These are phyloP conservation scores for Ochropleura plecta DNA, from an alignment of 2,888 invertebrate species.

Conservation along the genomic window DNA sequence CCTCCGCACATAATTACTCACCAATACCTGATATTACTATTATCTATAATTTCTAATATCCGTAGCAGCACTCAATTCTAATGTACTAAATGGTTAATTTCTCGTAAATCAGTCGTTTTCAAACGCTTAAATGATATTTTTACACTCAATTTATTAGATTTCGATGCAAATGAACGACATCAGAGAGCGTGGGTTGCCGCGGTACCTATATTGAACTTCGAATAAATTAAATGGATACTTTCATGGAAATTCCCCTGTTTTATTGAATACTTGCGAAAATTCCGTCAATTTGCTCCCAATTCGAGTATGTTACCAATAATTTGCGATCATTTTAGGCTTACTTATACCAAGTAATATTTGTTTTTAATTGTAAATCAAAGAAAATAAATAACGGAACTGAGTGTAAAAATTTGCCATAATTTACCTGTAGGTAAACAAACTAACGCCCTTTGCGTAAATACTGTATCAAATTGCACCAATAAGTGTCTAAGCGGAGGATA, in stretches of 20 bases:
- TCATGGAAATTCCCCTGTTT: conserved; percentile 71
- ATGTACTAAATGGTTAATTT: conserved; percentile 23
- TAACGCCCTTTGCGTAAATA: background rate
- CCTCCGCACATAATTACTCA: background rate
- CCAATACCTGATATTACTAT: conserved; percentile 4
- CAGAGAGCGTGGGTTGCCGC: conserved; percentile 58
- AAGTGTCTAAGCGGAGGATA: background rate
- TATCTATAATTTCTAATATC: conserved; percentile 3
- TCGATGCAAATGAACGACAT: conserved; percentile 76
- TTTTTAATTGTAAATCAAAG: background rate
- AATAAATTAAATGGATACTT: conserved; percentile 78
- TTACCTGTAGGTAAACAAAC: background rate
- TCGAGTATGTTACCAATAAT: background rate
- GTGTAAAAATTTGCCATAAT: background rate
- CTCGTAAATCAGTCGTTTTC: conserved; percentile 32
- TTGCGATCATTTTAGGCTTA: background rate
- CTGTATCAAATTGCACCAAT: background rate
- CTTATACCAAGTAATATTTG: background rate
- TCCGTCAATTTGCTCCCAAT: conserved; percentile 6
- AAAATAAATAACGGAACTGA: background rate
- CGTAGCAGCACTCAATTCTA: conserved; percentile 2
- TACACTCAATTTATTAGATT: conserved; percentile 75
- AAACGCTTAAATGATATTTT: conserved; percentile 51
- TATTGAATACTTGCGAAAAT: conserved; percentile 29
- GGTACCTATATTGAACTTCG: conserved; percentile 72